phyloP scores from a whole-genome alignment of 2,113 vertebrate species.

The Euleptes europaea region DNA sequence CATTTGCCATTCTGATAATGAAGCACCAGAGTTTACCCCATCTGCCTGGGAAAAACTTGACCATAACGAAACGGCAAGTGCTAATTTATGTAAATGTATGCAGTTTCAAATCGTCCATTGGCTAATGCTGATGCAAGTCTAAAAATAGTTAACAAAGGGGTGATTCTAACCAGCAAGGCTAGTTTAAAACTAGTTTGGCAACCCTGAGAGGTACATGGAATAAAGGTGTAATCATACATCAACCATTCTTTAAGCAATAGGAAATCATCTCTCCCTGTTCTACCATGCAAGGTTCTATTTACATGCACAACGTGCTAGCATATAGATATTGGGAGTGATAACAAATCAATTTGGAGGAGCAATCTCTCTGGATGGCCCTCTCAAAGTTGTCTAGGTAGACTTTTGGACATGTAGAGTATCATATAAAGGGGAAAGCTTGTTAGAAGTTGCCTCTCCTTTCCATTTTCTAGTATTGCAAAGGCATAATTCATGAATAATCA shows the following conservation, averaged over 20 bases:
- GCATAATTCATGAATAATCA: background rate
- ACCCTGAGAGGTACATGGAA: background rate
- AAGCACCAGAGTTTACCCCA: background rate
- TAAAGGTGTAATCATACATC: background rate
- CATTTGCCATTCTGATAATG: background rate
- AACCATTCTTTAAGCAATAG: background rate
- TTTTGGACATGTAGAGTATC: background rate
- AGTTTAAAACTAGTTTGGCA: background rate
- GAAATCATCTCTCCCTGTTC: background rate
- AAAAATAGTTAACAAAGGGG: background rate
- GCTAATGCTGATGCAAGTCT: background rate
- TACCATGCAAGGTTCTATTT: background rate
- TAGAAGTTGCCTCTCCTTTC: background rate
- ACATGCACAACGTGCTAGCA: background rate
- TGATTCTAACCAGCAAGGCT: conserved; percentile 8
- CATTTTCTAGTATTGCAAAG: background rate
- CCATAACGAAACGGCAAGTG: background rate
- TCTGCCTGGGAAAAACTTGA: too few species aligned
- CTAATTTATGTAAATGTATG: background rate
- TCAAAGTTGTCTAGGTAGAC: too few species aligned
- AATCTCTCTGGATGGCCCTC: background rate
- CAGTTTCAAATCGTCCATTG: background rate
- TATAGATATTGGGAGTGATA: background rate
- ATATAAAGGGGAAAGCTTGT: background rate
- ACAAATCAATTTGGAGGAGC: background rate